Base-by-base conservation (phyloP, 1,140 invertebrate genomes). In the Drosophila elegans region DNA sequence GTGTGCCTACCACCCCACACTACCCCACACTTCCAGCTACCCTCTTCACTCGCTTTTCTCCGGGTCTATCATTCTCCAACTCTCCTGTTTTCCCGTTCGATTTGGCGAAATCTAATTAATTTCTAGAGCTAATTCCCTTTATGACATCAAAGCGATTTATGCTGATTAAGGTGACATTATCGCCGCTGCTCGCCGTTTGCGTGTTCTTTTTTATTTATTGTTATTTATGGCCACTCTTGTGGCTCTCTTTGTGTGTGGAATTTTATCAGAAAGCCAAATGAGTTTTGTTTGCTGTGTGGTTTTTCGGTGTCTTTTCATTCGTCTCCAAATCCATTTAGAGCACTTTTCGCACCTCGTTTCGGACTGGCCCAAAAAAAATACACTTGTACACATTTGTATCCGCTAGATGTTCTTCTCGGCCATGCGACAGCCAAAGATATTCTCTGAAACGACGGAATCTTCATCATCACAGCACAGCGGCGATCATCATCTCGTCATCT, bases 111-210 rank as follows among this genome's bases (percentile, higher is more conserved):
- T 89, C 83, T 89, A 88, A 88, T 88, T 88, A 89, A 83, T 88
- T 88, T 88, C 51, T 48, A 86, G 48, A 73, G 55, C 78, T 88
- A 88, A 88, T 89, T 83, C 83, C 71, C 73, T 81, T 67, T 88
- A 76, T 83, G 84, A 83, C 83, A 89, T 74, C 76, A 71, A 69
- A 62, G 80, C 83, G 83, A 83, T 89, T 88, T 88, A 86, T 89
- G 79, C 49, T 86, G 83, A 88, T 86, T 86, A 86, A 66, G 36
- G 60, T 72, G 80, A 83, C 80, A 83, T 71, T 83, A 84, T 84
- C 80, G 74, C 55, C 27, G 42, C 41, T 9, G 53, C 53, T 73
- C 64, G 60, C 60, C 54, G 55, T 32, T 42, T 81, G 78, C 73
- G 55, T 51, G 66, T 74, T 41, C 42, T 64, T 57, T 21, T 74